phyloP scores from a whole-genome alignment of 1,140 invertebrate species.

The Centruroides sculpturatus region DNA sequence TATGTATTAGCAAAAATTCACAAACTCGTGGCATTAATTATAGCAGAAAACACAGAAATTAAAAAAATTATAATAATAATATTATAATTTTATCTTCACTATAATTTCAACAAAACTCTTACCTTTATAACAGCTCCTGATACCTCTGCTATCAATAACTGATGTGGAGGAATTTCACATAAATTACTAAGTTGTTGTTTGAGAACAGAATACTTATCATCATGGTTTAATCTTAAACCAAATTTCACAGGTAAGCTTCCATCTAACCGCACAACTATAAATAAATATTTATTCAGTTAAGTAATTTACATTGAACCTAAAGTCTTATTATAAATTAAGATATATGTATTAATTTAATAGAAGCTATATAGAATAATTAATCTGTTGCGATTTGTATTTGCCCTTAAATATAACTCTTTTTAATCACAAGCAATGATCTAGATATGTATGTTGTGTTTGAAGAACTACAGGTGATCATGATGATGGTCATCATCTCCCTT shows the following conservation, averaged over 20 bases:
- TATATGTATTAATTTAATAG: no score
- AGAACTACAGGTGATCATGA: no score
- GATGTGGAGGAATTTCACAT: conserved; percentile 42
- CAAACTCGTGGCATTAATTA: not conserved
- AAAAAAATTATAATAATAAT: not conserved
- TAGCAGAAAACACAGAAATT: not conserved
- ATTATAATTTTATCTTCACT: not conserved
- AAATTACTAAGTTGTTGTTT: conserved; percentile 51
- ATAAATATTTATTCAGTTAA: conserved; percentile 1
- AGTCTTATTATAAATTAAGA: no score
- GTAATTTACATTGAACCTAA: no score
- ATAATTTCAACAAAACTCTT: conserved; percentile 1
- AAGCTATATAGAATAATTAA: no score
- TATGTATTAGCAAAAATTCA: not conserved
- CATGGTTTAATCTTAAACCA: conserved; percentile 59
- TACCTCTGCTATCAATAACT: conserved; percentile 52
- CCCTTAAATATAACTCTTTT: no score
- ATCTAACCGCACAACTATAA: conserved; percentile 54
- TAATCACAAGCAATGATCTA: no score
- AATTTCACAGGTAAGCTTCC: conserved; percentile 66
- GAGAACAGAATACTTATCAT: conserved; percentile 54
- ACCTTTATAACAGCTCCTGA: conserved; percentile 48
- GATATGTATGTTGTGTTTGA: no score
- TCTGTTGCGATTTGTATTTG: no score
- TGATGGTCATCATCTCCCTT: no score